phyloP scores from a whole-genome alignment of 1,140 invertebrate species.

The Philopotamus ludificatus region DNA sequence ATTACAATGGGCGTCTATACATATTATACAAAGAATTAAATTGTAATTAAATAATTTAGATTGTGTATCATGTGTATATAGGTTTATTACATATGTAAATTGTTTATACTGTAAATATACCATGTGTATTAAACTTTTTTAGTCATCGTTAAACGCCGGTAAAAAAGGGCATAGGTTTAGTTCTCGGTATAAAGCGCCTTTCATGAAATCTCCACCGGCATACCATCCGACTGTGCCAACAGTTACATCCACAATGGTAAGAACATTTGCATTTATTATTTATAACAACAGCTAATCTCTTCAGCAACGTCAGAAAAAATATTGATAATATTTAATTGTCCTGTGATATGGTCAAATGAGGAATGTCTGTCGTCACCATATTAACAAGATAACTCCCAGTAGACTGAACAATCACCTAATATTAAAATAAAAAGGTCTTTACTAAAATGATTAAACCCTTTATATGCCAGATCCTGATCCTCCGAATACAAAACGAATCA shows the following conservation, averaged over 20 bases:
- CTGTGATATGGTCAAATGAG: no score
- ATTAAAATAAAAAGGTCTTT: background rate
- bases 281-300: no score
- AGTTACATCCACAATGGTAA: constrained; percentile 55
- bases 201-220: constrained; percentile 43
- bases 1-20: no score
- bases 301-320: no score
- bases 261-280: constrained; percentile 29
- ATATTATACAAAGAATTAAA: no score
- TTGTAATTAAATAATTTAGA: no score
- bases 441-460: background rate
- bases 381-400: constrained; percentile 5
- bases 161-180: constrained; percentile 54
- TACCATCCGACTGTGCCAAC: constrained; percentile 55
- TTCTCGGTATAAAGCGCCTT: constrained; percentile 53
- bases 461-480: constrained; percentile 11
- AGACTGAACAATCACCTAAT: background rate
- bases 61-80: no score
- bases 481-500: constrained; percentile 38
- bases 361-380: no score
- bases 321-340: no score
- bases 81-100: no score
- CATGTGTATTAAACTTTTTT: no score
- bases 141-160: constrained; percentile 50
- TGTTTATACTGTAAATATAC: background rate